Conservation (phyloP, 2,113 vertebrate species). For the Albula goreensis region DNA sequence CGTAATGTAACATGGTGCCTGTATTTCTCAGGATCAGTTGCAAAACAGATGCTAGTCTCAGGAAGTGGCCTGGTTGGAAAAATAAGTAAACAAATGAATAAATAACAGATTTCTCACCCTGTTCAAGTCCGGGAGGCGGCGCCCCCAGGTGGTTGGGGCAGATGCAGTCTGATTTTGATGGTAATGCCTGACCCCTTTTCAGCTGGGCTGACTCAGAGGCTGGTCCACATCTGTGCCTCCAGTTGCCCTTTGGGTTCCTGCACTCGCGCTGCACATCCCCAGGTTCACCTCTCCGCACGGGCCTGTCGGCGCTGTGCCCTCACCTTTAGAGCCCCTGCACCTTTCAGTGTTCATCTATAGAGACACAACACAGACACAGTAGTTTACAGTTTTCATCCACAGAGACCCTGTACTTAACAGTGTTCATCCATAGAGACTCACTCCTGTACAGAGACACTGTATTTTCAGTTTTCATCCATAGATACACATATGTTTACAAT, state of each 20-base stretch:
- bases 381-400: neutral
- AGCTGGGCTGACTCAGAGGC: neutral
- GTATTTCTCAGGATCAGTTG: neutral
- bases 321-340: neutral
- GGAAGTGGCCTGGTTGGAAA: no score
- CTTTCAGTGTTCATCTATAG: neutral
- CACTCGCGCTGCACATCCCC: neutral
- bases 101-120: neutral
- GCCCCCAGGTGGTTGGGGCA: neutral
- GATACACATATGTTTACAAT: neutral
- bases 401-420: neutral
- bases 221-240: neutral
- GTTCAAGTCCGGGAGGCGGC: neutral
- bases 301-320: neutral
- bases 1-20: no score
- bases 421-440: neutral
- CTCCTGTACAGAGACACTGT: neutral
- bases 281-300: neutral
- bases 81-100: no score
- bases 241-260: neutral
- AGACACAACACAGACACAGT: neutral
- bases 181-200: neutral
- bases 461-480: neutral
- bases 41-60: no score
- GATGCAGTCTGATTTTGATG: neutral